A percentile compares a stretch with the other conserved stretches of the same genome.
Conservation (phyloP, 2,888 invertebrate species). For the Marasmarcha lunaedactyla region DNA sequence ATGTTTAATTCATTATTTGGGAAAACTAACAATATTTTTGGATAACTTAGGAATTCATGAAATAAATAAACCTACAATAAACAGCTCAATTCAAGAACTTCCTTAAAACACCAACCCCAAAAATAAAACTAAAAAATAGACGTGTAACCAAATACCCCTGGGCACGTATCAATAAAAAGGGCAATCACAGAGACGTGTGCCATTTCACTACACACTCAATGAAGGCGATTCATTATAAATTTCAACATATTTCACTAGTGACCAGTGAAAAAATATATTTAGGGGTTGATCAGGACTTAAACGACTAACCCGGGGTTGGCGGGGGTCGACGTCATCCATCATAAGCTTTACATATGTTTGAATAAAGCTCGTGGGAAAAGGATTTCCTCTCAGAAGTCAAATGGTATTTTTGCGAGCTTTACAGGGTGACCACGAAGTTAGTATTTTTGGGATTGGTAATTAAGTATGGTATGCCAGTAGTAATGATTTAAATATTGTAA, state of each 20-base stretch:
- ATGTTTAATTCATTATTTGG: too few species aligned
- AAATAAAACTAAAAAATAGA: too few species aligned
- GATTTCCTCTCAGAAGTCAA: slow-evolving; percentile 69
- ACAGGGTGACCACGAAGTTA: slow-evolving; percentile 30
- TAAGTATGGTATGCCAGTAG: not conserved
- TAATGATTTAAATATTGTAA: too few species aligned
- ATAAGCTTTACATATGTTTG: slow-evolving; percentile 73
- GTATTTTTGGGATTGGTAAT: not conserved
- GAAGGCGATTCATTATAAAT: slow-evolving; percentile 60
- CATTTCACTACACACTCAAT: slow-evolving; percentile 42
- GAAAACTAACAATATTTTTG: too few species aligned
- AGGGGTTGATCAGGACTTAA: slow-evolving; percentile 64
- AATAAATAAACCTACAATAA: too few species aligned
- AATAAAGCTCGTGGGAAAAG: slow-evolving; percentile 72
- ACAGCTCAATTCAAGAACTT: too few species aligned
- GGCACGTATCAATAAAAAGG: slow-evolving; percentile 45
- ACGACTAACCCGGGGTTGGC: slow-evolving; percentile 44
- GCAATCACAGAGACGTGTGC: slow-evolving; percentile 59
- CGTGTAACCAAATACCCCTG: slow-evolving; percentile 43
- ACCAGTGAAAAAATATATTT: slow-evolving; percentile 53
- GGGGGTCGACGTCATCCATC: slow-evolving; percentile 59
- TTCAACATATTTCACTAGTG: slow-evolving; percentile 38
- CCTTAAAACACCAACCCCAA: too few species aligned
- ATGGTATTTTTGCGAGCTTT: slow-evolving; percentile 38
- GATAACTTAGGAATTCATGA: too few species aligned